phyloP scores from a whole-genome alignment of 2,113 vertebrate species.

The Chaetops frenatus region DNA sequence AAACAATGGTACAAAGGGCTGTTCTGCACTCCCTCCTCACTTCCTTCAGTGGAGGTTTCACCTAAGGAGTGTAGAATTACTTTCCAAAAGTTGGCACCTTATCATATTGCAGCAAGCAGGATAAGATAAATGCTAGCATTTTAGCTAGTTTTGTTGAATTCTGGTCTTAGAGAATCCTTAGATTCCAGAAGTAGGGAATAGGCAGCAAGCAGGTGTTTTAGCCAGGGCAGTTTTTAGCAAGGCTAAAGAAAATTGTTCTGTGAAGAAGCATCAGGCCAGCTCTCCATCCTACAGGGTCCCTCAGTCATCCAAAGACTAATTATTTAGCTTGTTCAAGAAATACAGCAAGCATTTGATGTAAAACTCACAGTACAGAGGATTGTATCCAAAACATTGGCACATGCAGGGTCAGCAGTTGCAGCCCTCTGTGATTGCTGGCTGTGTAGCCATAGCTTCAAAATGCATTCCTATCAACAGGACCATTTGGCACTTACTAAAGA shows the following conservation, averaged over 20 bases:
- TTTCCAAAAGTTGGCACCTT: slow-evolving; percentile 42
- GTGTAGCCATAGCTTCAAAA: not conserved
- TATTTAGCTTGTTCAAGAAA: not conserved
- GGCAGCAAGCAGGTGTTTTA: not conserved
- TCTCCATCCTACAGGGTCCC: not conserved
- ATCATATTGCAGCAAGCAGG: not conserved
- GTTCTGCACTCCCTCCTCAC: not conserved
- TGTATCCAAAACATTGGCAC: not conserved
- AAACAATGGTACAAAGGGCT: not conserved
- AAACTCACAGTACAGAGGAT: not conserved
- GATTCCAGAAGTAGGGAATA: not conserved
- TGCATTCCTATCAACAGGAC: not conserved
- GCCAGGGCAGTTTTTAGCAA: not conserved
- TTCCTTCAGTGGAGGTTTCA: not conserved
- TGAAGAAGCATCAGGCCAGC: not conserved
- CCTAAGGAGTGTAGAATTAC: not conserved
- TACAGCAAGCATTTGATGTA: not conserved
- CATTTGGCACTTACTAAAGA: slow-evolving; percentile 24
- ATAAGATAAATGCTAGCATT: slow-evolving; percentile 25
- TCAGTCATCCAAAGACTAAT: not conserved
- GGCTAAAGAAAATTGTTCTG: not conserved
- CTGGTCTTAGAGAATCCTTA: slow-evolving; percentile 3
- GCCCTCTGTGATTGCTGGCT: not conserved
- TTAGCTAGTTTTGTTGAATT: slow-evolving; percentile 1
- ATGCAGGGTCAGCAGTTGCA: not conserved